Base-by-base conservation (phyloP, 64 coral and sea anemone species). In the Acropora tenuis region DNA sequence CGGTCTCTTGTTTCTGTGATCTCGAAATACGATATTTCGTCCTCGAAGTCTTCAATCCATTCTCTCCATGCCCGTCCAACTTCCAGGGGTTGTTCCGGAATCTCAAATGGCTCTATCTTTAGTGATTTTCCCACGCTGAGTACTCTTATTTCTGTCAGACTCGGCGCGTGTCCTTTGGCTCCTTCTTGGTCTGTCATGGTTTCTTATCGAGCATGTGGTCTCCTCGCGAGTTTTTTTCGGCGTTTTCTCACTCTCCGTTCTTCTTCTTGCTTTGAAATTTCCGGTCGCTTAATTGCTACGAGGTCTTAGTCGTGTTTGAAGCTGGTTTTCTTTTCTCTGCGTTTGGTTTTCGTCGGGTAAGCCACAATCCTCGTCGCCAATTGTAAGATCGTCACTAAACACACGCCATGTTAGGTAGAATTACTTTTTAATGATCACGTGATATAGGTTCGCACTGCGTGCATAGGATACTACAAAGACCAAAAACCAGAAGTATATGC, bases 71-170 rank as follows among this genome's bases (percentile, higher is more conserved):
- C 50, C 5, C 50, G 50, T 74, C 76, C 79, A 53, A 88, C 78
- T 67, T 93, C 75, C 55, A 88, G 77, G 57, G 76, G 91, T 15
- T 93, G 79, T 44, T 88, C 79, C 16, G 87, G 92, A 68, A 84
- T 89, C 19, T 60, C 76, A 43, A 94, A 94, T 52, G 87, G 80
- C 30, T 90, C 44, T 69, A 94, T 94, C 41, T 55, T 90, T 12
- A 94, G 72, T 41, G 80, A 58, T 48, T 90, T 94, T 0, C 50
- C 1, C 5, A 55, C 50, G 48, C 55, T 50, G 47, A 55, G 50
- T 55, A 55, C 50, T 55, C 50, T 55, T 55, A 55, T 55, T 55
- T 55, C 50, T 55, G 50, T 45, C 74, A 43, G 74, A 76, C 47
- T 76, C 74, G 41, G 74, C 74, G 74, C 40, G 74, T 76, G 40